Evolutionary conservation across 1,140 invertebrate genomes (phyloP), one percentile per base, ranked within the genome.

Genomic region (Trachymyrmex septentrionalis): DNA sequence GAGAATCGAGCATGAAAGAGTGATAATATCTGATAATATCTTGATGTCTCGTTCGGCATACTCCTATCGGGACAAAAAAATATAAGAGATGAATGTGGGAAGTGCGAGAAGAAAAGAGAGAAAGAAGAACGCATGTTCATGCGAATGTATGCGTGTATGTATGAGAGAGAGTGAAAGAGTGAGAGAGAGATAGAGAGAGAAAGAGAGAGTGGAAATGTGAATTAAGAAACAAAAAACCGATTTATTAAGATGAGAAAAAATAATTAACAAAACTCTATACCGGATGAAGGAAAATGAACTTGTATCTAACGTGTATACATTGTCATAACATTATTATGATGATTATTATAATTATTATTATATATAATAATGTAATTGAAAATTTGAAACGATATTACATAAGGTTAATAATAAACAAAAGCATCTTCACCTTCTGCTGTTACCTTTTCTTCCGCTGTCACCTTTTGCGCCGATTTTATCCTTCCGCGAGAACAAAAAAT

Each of bases 351-450:
- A 94, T 94, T 93, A 94, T 94, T 88, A 90, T 91, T 91, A 91
- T 91, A 95, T 94, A 94, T 94, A 94, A 95, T 94, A 95, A 94
- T 95, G 94, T 95, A 95, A 95, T 95, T 95, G 93, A 95, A 93
- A 93, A 94, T 95, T 95, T 94, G 92, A 95, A 95, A 94, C 94
- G 93, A 95, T 95, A 95, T 95, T 94, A 95, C 93, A 94, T 95
- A 95, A 95, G 94, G 93, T 95, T 95, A 95, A 94, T 94, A 95
- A 95, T 95, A 95, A 95, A 95, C 92, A 95, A 95, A 94, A 91
- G 92, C 94, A 95, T 94, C 95, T 95, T 94, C 93, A 95, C 87
- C 86, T 84, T 90, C 91, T 90, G 92, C 86, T 69, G 92, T 93
- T 90, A 90, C 24, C 75, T 87, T 88, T 88, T 85, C 55, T 90